These are phyloP conservation scores for Polymixis flavicincta DNA, from an alignment of 2,888 invertebrate genomes.

Conservation along the genomic window DNA sequence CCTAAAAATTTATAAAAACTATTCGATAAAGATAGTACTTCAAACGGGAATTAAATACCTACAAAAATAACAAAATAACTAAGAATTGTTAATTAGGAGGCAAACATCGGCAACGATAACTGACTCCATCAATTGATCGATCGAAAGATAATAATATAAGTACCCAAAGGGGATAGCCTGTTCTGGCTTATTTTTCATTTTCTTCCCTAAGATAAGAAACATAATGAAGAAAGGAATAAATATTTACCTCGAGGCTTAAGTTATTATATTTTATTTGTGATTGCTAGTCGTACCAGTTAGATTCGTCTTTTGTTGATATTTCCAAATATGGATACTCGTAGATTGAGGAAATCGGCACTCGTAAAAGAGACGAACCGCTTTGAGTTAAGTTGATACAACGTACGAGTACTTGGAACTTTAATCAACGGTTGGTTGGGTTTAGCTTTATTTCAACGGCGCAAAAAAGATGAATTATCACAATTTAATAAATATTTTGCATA, in stretches of 20 bases:
- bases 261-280: constrained; percentile 34
- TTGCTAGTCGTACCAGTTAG: constrained; percentile 9
- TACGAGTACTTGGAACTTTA: not conserved
- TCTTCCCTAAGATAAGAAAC: constrained; percentile 12
- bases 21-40: not conserved
- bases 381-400: not conserved
- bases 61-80: constrained; percentile 5
- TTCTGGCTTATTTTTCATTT: constrained; percentile 39
- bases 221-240: constrained; percentile 36
- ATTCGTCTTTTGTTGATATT: constrained; percentile 27
- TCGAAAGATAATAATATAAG: constrained; percentile 39
- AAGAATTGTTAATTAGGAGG: constrained; percentile 3
- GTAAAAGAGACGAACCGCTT: not conserved
- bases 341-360: not conserved
- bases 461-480: not conserved
- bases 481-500: not conserved
- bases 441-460: not conserved
- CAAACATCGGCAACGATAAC: constrained; percentile 11
- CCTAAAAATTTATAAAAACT: not conserved
- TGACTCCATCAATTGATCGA: constrained; percentile 38
- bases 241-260: constrained; percentile 25
- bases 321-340: constrained; percentile 31
- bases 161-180: constrained; percentile 23
- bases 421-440: not conserved
- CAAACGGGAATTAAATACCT: not conserved